These are phyloP conservation scores for Elaphurus davidianus DNA, from an alignment of 2,113 vertebrate species.

Conservation along the genomic window DNA sequence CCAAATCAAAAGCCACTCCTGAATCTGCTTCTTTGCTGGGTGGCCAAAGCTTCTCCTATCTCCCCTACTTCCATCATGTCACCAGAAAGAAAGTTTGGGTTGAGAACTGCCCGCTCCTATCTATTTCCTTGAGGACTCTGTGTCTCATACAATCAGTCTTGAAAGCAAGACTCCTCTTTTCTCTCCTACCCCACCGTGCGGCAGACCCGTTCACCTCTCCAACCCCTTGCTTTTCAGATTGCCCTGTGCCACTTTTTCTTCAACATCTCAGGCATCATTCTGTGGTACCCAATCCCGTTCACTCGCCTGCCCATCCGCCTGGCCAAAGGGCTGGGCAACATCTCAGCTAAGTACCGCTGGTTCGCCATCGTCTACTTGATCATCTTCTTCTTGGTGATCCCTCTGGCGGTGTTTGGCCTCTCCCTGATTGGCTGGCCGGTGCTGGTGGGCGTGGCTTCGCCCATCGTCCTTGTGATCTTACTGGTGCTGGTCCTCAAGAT, in stretches of 20 bases:
- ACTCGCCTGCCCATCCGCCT: constrained; percentile 92
- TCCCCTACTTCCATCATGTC: background rate
- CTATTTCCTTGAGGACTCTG: background rate
- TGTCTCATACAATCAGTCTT: background rate
- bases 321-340: constrained; percentile 87
- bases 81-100: background rate
- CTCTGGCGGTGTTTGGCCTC: constrained; percentile 88
- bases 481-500: constrained; percentile 84
- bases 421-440: constrained; percentile 93
- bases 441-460: constrained; percentile 90
- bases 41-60: background rate
- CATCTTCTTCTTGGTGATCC: constrained; percentile 88
- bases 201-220: background rate
- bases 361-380: constrained; percentile 93
- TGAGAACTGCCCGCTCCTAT: background rate
- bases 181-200: fast-evolving
- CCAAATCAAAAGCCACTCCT: background rate
- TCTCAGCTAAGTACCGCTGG: constrained; percentile 94
- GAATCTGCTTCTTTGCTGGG: background rate
- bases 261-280: constrained; percentile 93
- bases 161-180: background rate
- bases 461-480: constrained; percentile 78
- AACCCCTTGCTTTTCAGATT: constrained; percentile 85
- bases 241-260: constrained; percentile 98
- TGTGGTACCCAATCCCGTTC: constrained; percentile 94